Evolutionary conservation across 1,140 invertebrate species (phyloP), one percentile per base, ranked within the genome.

Genomic region (Solenopsis fugax): DNA sequence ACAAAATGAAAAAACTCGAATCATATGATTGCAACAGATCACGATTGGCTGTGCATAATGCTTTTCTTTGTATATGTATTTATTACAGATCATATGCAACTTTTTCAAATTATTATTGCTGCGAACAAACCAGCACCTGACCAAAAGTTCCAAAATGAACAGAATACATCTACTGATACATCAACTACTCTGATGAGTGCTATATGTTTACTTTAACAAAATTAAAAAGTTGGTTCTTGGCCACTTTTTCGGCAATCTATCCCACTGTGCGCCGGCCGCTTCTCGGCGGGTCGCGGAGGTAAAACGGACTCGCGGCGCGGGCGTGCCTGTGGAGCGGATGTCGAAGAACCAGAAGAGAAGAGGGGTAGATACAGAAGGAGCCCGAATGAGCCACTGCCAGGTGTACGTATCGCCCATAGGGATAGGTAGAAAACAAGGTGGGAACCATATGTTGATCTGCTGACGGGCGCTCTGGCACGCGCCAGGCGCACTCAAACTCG

Each of bases 401-500:
- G 94, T 95, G 94, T 92, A 94, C 90, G 78, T 88, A 90, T 93
- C 89, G 91, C 89, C 92, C 87, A 92, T 85, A 91, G 93, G 93
- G 93, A 95, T 94, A 92, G 93, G 92, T 91, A 91, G 91, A 88
- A 93, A 94, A 93, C 91, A 92, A 94, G 92, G 93, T 93, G 93
- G 93, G 92, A 93, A 94, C 93, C 94, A 95, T 95, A 95, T 94
- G 94, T 94, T 94, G 93, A 93, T 94, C 92, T 85, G 92, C 86
- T 91, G 91, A 92, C 93, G 93, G 92, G 94, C 93, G 91, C 90
- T 90, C 85, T 64, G 93, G 93, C 94, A 94, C 94, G 94, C 93
- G 94, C 93, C 94, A 65, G 21, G 77, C 77, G 93, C 94, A 95
- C 93, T 95, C 91, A 93, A 93, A 94, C 93, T 90, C 90, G 91